A percentile compares a stretch with the other conserved stretches of the same genome.
These are phyloP conservation scores for Molossus molossus DNA, from an alignment of 2,797 vertebrate species.

Conservation along the genomic window DNA sequence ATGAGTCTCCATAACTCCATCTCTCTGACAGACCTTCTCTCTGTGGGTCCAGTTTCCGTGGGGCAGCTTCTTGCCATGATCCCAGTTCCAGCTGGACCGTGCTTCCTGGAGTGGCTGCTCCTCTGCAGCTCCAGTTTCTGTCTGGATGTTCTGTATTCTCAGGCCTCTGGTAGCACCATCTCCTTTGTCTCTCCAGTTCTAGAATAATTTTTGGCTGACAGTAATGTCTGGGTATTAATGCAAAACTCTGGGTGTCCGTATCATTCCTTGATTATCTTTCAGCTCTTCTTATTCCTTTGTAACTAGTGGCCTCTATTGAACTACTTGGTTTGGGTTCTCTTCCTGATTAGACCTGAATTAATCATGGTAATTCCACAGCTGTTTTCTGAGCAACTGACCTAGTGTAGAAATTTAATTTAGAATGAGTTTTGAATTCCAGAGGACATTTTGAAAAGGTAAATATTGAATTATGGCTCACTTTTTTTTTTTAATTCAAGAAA, in stretches of 20 bases:
- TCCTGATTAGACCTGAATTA: background rate
- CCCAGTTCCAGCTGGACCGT: background rate
- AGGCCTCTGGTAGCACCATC: background rate
- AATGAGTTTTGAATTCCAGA: background rate
- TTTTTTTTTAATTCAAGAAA: conserved; percentile 2
- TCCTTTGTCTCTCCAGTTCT: background rate
- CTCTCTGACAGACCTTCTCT: background rate
- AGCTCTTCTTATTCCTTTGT: background rate
- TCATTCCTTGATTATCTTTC: background rate
- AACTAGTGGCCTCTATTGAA: background rate
- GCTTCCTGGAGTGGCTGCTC: background rate
- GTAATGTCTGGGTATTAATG: background rate
- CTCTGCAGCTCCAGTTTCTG: background rate
- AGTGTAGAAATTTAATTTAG: conserved; percentile 8
- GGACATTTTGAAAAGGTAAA: background rate
- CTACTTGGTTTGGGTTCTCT: background rate
- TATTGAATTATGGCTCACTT: background rate
- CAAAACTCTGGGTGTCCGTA: background rate
- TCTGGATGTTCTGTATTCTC: background rate
- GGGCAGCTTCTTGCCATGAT: background rate
- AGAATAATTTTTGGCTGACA: background rate
- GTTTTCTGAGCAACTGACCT: background rate
- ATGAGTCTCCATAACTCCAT: background rate
- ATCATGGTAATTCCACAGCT: background rate
- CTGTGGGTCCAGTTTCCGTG: background rate